Conservation (phyloP, 2,797 vertebrate species). For the Triplophysa bombifrons region DNA sequence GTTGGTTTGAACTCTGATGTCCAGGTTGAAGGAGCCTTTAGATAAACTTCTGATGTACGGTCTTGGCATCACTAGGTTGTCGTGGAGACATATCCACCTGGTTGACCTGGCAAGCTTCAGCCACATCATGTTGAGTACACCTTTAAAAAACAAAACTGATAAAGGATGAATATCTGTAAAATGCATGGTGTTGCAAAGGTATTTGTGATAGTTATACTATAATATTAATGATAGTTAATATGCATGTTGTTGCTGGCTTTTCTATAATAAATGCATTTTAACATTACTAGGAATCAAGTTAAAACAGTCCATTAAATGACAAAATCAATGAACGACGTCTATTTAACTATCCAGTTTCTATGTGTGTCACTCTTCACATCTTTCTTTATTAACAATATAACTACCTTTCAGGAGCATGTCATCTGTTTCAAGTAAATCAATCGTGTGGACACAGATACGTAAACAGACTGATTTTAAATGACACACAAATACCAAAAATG, state of each 20-base stretch:
- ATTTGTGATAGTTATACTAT: too few species aligned
- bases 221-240: too few species aligned
- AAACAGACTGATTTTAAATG: neutral
- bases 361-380: too few species aligned
- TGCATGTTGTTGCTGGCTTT: too few species aligned
- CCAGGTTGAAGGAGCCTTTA: neutral
- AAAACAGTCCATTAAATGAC: too few species aligned
- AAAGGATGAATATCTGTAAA: neutral
- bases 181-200: neutral
- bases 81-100: neutral
- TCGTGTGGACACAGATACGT: neutral
- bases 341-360: too few species aligned
- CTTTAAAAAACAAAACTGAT: neutral
- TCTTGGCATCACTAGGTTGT: neutral
- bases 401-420: neutral
- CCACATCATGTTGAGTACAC: neutral
- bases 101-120: neutral
- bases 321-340: too few species aligned
- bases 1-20: neutral
- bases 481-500: neutral
- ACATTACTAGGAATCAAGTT: too few species aligned
- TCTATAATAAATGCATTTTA: too few species aligned
- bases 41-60: constrained; percentile 30
- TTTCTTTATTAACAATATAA: too few species aligned
- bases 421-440: neutral